Percentiles rank a stretch among this genome's conserved stretches.
Conservation (phyloP, 2,113 vertebrate species). For the Odocoileus hemionus region DNA sequence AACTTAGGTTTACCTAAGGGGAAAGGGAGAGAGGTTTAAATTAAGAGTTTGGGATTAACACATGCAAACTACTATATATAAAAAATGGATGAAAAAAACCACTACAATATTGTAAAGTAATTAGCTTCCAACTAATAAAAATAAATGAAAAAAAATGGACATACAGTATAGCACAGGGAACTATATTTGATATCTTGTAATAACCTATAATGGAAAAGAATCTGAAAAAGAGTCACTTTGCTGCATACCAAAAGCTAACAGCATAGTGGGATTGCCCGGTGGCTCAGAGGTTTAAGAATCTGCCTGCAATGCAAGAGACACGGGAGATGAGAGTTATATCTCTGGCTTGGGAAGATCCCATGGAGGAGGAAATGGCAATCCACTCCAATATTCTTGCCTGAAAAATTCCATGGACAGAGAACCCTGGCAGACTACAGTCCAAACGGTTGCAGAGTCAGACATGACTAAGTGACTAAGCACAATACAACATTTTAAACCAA, state of each 20-base stretch:
- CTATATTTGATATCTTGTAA: not conserved
- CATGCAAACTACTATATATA: not conserved
- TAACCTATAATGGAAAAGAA: not conserved
- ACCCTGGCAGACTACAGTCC: not conserved
- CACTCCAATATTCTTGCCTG: not conserved
- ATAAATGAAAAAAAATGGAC: not conserved
- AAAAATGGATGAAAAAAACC: not conserved
- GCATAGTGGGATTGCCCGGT: not conserved
- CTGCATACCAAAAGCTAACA: not conserved
- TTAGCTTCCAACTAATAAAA: too few relatives aligned
- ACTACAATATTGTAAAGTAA: too few relatives aligned
- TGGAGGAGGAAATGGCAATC: not conserved
- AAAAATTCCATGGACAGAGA: too few relatives aligned
- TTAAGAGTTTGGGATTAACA: not conserved
- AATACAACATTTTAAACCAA: not conserved
- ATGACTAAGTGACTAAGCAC: not conserved
- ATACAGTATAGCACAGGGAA: not conserved
- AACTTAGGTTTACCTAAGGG: not conserved
- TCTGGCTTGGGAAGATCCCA: not conserved
- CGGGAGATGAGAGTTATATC: not conserved
- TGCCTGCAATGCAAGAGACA: not conserved
- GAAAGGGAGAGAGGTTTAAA: not conserved
- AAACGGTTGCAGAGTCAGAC: not conserved
- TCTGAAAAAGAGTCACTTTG: not conserved
- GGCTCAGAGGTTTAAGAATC: not conserved